Conservation (phyloP, 2,113 vertebrate genomes). For the Empidonax traillii region DNA sequence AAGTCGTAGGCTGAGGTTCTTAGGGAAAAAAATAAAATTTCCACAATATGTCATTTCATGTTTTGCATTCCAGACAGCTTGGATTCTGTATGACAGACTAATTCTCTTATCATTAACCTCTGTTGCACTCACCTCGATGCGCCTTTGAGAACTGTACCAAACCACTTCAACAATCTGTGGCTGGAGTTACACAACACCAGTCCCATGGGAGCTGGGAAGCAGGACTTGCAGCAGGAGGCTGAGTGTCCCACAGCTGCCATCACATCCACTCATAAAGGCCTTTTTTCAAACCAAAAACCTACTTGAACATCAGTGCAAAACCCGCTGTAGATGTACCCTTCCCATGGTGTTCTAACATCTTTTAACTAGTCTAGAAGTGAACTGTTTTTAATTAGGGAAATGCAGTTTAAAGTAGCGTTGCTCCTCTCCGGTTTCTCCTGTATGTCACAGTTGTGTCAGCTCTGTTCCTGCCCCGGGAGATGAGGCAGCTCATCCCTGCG, state of each 20-base stretch:
- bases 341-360: background rate
- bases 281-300: background rate
- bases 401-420: background rate
- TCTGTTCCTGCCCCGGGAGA: too few species aligned
- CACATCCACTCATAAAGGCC: background rate
- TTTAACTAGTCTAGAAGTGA: background rate
- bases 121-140: background rate
- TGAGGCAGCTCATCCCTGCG: background rate
- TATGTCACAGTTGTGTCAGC: background rate
- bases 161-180: background rate
- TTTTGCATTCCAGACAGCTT: background rate
- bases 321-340: background rate
- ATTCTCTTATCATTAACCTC: background rate
- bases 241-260: background rate
- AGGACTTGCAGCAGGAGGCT: background rate
- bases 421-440: background rate
- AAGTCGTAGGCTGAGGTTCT: background rate
- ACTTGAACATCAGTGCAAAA: background rate
- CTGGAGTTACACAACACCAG: background rate
- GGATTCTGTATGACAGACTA: background rate
- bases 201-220: background rate
- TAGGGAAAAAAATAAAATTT: background rate
- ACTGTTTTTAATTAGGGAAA: background rate
- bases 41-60: background rate
- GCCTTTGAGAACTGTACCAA: background rate